A percentile compares a stretch with the other conserved stretches of the same genome.
Evolutionary conservation across 2,113 vertebrate species (phyloP).

Genomic region (Excalfactoria chinensis): DNA sequence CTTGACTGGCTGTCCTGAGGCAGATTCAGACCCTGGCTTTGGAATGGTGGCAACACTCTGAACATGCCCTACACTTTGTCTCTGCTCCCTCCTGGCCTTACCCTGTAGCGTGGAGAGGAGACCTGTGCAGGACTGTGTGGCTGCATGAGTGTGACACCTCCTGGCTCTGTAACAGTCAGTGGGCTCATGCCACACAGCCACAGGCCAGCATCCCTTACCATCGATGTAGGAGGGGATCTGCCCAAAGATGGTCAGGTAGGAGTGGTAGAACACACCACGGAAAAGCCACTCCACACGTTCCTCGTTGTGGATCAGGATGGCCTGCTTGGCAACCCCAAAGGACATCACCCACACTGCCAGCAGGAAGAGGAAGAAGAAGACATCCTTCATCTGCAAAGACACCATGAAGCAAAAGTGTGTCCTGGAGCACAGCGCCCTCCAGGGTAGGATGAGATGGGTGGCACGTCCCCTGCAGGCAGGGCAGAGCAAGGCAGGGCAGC

Average conservation of each 20-base stretch:
- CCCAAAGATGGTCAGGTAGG: slow-evolving; percentile 94
- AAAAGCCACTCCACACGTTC: slow-evolving; percentile 90
- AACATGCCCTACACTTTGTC: rapidly evolving
- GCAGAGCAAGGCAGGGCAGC: neutral
- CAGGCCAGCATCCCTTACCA: slow-evolving; percentile 63
- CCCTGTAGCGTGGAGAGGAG: neutral
- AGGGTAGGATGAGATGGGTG: rapidly evolving
- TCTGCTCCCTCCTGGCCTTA: neutral
- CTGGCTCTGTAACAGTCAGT: neutral
- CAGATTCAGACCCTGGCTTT: neutral
- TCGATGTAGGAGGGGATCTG: slow-evolving; percentile 89
- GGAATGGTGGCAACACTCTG: neutral
- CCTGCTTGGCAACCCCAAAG: slow-evolving; percentile 95
- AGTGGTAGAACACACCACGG: slow-evolving; percentile 91
- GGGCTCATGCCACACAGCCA: rapidly evolving
- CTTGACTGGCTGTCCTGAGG: neutral
- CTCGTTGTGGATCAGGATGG: slow-evolving; percentile 95
- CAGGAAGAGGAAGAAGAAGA: slow-evolving; percentile 99
- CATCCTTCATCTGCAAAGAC: slow-evolving; percentile 89
- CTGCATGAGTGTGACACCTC: rapidly evolving
- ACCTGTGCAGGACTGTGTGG: neutral
- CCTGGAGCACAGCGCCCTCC: neutral
- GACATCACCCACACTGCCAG: slow-evolving; percentile 96
- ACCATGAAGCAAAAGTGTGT: neutral
- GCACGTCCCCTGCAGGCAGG: neutral